Evolutionary conservation across 1,140 invertebrate genomes (phyloP), one percentile per base, ranked within the genome.

Genomic region (Drosophila leontia): DNA sequence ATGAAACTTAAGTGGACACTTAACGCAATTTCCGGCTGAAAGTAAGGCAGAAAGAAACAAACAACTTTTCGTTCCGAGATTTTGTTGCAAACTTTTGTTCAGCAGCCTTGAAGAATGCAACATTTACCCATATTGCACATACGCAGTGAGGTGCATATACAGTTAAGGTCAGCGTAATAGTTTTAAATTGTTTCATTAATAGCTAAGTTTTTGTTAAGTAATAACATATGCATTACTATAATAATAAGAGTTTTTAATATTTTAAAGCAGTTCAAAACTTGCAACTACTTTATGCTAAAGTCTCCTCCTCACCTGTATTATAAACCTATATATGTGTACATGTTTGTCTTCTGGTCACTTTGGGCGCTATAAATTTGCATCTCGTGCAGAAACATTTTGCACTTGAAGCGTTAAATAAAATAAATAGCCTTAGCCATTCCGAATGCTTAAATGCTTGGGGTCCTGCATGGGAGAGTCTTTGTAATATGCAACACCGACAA

Each of bases 1-100:
- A 84, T 84, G 81, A 84, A 70, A 71, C 76, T 84, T 77, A 80
- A 84, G 81, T 84, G 81, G 71, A 84, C 81, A 80, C 82, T 83
- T 80, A 84, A 84, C 65, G 77, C 77, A 84, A 84, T 83, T 83
- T 84, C 76, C 76, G 65, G 39, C 44, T 69, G 63, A 80, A 84
- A 80, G 61, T 62, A 83, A 51, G 62, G 41, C 64, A 65, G 50
- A 75, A 55, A 65, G 72, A 64, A 78, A 53, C 67, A 80, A 79
- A 80, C 60, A 76, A 83, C 61, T 80, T 79, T 55, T 48, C 50
- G 64, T 64, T 75, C 48, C n/a, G 68, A 69, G 42, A 77, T 77
- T 82, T 83, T 53, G 63, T 75, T 59, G 59, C 63, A 67, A 82
- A 78, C 63, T 78, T 82, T 64, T 57, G 2, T n/a, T 23, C 23